Base-by-base conservation (phyloP, 2,113 vertebrate species). In the Coryphaenoides rupestris region DNA sequence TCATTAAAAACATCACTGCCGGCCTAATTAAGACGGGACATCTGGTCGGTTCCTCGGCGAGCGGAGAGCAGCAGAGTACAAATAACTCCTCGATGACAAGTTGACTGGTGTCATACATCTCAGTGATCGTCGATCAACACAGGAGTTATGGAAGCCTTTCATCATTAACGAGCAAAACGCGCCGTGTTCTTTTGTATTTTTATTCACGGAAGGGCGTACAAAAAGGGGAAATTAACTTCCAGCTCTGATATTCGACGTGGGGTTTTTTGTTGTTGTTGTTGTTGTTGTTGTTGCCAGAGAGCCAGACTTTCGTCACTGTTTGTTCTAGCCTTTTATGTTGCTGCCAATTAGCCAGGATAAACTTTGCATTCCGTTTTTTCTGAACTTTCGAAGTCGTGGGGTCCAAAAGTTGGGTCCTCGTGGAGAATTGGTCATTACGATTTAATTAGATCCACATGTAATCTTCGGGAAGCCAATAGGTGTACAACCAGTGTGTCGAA, bases 11-110 rank as follows among this genome's bases (percentile, higher is more conserved):
- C 89, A 90, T 90, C 86, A 89, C 86, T 86, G 92, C 92, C 86
- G 92, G 84, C 92, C 93, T 96, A 95, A 96, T 96, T 95, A 96
- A 94, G 93, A 93, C 82, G 90, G 89, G 91, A 93, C 93, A 93
- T 94, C 89, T 92, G 90, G 87, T 91, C 89, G 86, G 84, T 87
- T 78, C 84, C 88, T 88, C 85, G 85, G 82, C 88, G 88, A 89
- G 75, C 86, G 83, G 88, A 87, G 67, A 78, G 81, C 81, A 15
- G 83, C 74, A 68, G 86, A 88, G 86, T 85, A 89, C 89, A 92
- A 87, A 91, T 90, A 91, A 89, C 82, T 90, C 84, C 86, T 85
- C 82, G 60, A 84, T 88, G 87, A 87, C 88, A 89, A 87, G 89
- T 87, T 89, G 89, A 90, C 87, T 86, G 88, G 87, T 90, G 90